phyloP scores from a whole-genome alignment of 64 coral and sea anemone genomes.

The Exaiptasia diaphana region DNA sequence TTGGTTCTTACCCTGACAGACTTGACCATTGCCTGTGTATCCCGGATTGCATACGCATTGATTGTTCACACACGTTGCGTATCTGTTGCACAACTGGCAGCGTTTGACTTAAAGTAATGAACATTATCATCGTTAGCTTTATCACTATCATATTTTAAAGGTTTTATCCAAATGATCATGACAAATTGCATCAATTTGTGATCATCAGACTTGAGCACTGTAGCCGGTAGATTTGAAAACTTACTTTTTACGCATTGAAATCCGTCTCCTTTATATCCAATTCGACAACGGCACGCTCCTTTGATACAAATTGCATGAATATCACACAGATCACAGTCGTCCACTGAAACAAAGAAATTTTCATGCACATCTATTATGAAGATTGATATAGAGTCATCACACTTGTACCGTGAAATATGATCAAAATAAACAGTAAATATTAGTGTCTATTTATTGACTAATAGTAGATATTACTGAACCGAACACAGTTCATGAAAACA shows the following conservation, averaged over 20 bases:
- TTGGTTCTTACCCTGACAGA: conserved; percentile 56
- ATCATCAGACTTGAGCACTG: neutral
- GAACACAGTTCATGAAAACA: no score
- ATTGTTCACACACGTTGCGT: conserved; percentile 74
- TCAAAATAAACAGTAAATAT: no score
- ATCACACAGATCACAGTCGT: conserved; percentile 95
- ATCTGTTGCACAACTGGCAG: conserved; percentile 68
- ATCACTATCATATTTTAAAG: neutral
- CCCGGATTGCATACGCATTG: conserved; percentile 91
- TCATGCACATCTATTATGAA: neutral
- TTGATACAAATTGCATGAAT: conserved; percentile 80
- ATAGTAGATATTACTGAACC: no score
- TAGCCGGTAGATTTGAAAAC: no score
- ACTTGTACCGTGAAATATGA: no score
- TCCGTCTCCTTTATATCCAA: conserved; percentile 82
- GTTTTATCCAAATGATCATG: neutral
- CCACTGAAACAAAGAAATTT: conserved; percentile 42
- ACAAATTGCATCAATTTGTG: neutral
- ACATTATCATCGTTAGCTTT: neutral
- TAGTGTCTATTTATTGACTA: no score
- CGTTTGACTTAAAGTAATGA: conserved; percentile 71
- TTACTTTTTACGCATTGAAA: conserved; percentile 82
- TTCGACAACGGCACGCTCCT: conserved; percentile 83
- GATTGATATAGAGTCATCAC: no score
- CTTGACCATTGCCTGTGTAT: conserved; percentile 65